phyloP scores from a whole-genome alignment of 2,113 vertebrate species.

The Odobenus rosmarus region DNA sequence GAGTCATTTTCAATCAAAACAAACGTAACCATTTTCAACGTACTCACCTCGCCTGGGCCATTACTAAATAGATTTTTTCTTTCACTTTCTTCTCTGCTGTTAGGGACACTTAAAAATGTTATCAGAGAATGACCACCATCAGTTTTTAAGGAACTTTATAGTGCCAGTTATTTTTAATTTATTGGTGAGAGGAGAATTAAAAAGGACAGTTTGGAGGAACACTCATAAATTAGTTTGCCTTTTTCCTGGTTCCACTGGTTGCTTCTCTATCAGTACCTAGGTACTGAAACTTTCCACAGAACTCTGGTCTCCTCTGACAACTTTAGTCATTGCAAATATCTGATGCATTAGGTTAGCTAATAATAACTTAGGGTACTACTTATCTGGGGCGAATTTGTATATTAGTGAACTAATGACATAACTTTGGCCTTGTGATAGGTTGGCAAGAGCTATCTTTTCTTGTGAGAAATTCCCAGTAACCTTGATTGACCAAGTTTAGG shows the following conservation, averaged over 20 bases:
- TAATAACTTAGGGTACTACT: neutral
- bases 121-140: neutral
- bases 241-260: neutral
- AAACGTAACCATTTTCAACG: neutral
- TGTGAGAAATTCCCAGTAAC: neutral
- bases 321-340: neutral
- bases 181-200: neutral
- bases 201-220: neutral
- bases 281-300: neutral
- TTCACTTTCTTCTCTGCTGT: neutral
- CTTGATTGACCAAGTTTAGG: neutral
- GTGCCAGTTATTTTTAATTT: neutral
- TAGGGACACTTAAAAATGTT: neutral
- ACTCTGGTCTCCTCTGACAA: neutral
- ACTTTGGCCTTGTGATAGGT: neutral
- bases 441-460: neutral
- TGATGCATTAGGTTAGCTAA: neutral
- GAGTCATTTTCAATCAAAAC: slow-evolving; percentile 11
- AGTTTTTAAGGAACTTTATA: neutral
- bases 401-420: neutral
- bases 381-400: neutral
- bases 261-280: neutral
- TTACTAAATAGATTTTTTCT: neutral
- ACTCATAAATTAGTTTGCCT: neutral
- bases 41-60: neutral